Base-by-base conservation (phyloP, 2,797 vertebrate species). In the Neostethus bicornis region DNA sequence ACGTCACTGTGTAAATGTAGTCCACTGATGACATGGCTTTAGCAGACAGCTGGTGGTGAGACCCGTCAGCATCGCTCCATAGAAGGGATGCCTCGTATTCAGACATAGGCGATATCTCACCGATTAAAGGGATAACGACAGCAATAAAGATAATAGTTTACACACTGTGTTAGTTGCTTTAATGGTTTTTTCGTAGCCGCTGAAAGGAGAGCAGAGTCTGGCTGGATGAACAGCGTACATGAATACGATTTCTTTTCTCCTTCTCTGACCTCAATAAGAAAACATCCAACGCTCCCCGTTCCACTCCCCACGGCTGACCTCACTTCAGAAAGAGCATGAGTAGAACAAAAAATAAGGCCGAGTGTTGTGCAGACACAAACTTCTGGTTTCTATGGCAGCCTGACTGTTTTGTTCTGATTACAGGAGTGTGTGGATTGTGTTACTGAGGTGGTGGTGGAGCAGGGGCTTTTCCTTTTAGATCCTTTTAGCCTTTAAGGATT, bases 331-430 rank as follows among this genome's bases (percentile, higher is more conserved):
- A 84, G 62, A 75, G 77, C 6, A 60, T 8, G 14, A 64, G 78
- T 17, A 47, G 32, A 71, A 62, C 71, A 73, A 51, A 63, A 65
- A 70, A 35, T 56, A 60, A 50, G 51, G 73, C 61, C 32, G n/a
- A 62, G 74, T 89, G 87, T 91, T 91, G 68, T 89, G 84, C 77
- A 87, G 86, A 90, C 83, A 87, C 86, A 89, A 85, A 87, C 72
- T 73, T 81, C 56, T 24, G 66, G 89, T 91, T 90, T 83, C 90
- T 77, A 91, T 91, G 85, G 87, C 68, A 90, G 74, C 86, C 58
- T 50, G 62, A 61, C 76, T 80, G 72, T 75, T 86, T 81, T 86
- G 87, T 84, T 84, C 83, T 79, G 85, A 81, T 90, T 88, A 70
- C 85, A 75, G 79, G 81, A 86, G 81, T 65, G 73, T 87, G 83